Base-by-base conservation (phyloP, 2,113 vertebrate genomes). In the Aleadryas rufinucha region DNA sequence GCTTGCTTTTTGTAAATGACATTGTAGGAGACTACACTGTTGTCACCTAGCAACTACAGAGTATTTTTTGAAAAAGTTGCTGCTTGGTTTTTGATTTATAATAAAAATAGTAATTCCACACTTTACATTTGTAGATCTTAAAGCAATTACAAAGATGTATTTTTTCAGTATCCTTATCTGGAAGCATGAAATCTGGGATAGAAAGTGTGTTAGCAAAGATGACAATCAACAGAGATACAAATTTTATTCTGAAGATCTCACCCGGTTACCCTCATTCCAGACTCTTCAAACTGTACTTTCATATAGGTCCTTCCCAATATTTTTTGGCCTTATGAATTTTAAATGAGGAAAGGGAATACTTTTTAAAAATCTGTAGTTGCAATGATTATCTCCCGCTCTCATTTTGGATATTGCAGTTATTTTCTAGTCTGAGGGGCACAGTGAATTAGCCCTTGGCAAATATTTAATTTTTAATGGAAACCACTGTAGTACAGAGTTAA, bases 391-490 rank as follows among this genome's bases (percentile, higher is more conserved):
- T 88, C 22, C 47, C 27, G 16, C 30, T 90, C 81, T 90, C 44
- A 45, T 91, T 47, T 87, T 78, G 93, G 70, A 54, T 90, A 90
- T 19, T 88, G 91, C 89, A 77, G 42, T 94, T 96, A 72, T 88
- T 97, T 95, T 85, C 59, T 93, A 85, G 60, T 83, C 70, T 86
- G 63, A 91, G 93, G 91, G 93, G 91, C 93, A 90, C 70, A 80
- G 68, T 90, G 93, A 95, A 93, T 95, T 88, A 96, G 92, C 90
- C 75, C 19, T 91, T 91, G 79, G 82, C 91, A 96, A 94, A 94
- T 86, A 88, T 13, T 96, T 93, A 77, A 87, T 96, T 90, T 96
- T 96, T 96, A 94, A 93, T 91, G 64, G 71, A 83, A 87, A 90
- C 23, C 54, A 27, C 66, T 80, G 41, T 66, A 70, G 63, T 63